Evolutionary conservation across 2,113 vertebrate species (phyloP).

Genomic region (Gadus macrocephalus): DNA sequence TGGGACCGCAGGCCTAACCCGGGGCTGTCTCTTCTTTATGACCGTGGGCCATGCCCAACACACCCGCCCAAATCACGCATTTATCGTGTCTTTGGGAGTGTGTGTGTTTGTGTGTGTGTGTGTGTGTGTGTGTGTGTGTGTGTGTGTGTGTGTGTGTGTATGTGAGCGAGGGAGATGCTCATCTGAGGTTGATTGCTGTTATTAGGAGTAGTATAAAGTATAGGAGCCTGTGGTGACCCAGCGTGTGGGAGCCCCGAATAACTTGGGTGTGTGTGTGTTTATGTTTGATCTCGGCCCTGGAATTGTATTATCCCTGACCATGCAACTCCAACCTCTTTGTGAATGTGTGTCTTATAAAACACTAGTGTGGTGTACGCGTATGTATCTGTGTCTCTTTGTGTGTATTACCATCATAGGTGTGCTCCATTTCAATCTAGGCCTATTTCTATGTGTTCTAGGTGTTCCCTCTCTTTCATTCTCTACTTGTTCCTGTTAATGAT

Average conservation of each 20-base stretch:
- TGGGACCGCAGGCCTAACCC: too few species aligned
- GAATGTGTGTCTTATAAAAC: too few species aligned
- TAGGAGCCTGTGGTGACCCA: background rate
- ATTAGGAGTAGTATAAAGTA: background rate
- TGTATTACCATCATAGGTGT: too few species aligned
- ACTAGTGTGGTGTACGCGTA: too few species aligned
- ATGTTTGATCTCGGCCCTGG: too few species aligned
- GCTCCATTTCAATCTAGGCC: too few species aligned
- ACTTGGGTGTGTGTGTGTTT: too few species aligned
- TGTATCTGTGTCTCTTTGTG: too few species aligned
- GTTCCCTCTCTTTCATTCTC: background rate
- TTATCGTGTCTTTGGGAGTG: background rate
- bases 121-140: background rate
- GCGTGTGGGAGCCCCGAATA: background rate
- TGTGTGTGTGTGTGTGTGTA: background rate
- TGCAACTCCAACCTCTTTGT: too few species aligned
- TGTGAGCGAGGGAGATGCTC: background rate
- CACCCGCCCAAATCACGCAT: background rate
- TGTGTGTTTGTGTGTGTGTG: background rate
- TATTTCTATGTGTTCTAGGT: too few species aligned
- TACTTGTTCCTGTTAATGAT: slow-evolving; percentile 19
- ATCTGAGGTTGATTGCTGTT: background rate
- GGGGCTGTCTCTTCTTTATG: background rate
- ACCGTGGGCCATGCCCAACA: background rate
- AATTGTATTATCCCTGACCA: too few species aligned